Evolutionary conservation across 2,797 vertebrate genomes (phyloP).

Genomic region (Lophius americanus): DNA sequence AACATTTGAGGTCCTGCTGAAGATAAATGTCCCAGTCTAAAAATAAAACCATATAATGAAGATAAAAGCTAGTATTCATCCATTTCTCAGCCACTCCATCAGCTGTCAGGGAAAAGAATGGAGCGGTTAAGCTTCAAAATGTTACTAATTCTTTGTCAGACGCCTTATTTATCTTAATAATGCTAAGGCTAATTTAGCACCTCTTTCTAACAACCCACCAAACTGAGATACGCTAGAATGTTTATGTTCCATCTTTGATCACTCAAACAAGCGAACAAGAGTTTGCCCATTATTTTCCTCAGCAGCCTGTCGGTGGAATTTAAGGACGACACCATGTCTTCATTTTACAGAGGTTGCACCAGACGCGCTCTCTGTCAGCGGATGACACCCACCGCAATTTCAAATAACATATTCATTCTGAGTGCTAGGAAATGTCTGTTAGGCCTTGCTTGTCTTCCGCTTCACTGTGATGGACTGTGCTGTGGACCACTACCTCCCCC

Average conservation of each 20-base stretch:
- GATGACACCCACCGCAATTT: conserved; percentile 57
- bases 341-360: conserved; percentile 66
- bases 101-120: conserved; percentile 38
- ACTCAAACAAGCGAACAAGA: conserved; percentile 49
- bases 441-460: conserved; percentile 29
- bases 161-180: conserved; percentile 68
- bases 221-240: conserved; percentile 38
- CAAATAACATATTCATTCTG: conserved; percentile 70
- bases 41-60: conserved; percentile 17
- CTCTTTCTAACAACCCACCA: conserved; percentile 39
- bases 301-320: conserved; percentile 40
- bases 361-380: conserved; percentile 54
- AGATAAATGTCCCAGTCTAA: conserved; percentile 30
- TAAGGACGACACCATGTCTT: conserved; percentile 59
- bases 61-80: conserved; percentile 47
- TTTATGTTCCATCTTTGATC: conserved; percentile 53
- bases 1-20: conserved; percentile 32
- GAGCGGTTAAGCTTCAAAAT: conserved; percentile 71
- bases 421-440: conserved; percentile 43
- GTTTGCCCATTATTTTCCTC: conserved; percentile 47
- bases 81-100: conserved; percentile 46
- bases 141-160: conserved; percentile 54
- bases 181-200: conserved; percentile 65
- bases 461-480: not conserved
- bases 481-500: conserved; percentile 81